These are phyloP conservation scores for Axis porcinus DNA, from an alignment of 2,113 vertebrate genomes.

Conservation along the genomic window DNA sequence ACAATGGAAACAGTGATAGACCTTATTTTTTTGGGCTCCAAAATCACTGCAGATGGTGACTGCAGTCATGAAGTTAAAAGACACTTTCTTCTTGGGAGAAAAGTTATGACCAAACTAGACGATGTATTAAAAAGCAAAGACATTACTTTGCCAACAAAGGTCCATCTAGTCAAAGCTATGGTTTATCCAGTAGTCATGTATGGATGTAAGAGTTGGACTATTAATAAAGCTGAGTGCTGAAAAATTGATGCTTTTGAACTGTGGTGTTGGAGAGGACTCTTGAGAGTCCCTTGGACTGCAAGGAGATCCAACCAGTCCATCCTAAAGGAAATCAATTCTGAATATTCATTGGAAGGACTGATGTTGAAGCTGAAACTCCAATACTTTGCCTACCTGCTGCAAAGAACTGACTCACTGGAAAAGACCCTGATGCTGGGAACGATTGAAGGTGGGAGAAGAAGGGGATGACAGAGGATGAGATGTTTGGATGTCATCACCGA, in stretches of 20 bases:
- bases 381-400: not conserved
- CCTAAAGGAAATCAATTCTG: not conserved
- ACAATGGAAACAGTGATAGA: too few relatives aligned
- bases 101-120: not conserved
- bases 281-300: not conserved
- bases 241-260: not conserved
- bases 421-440: not conserved
- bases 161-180: not conserved
- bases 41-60: not conserved
- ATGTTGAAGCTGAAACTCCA: not conserved
- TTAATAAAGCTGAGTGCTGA: not conserved
- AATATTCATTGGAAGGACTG: not conserved
- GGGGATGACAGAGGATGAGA: not conserved
- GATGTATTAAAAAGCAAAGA: not conserved
- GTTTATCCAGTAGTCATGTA: not conserved
- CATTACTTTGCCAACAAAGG: not conserved
- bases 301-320: not conserved
- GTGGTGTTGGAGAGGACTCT: not conserved
- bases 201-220: not conserved
- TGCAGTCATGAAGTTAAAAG: not conserved
- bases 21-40: not conserved
- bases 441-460: not conserved
- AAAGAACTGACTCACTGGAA: not conserved
- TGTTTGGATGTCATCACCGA: rapidly evolving
- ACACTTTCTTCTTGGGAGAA: not conserved